These are phyloP conservation scores for Chaetogeoica ovagalla DNA, from an alignment of 2,888 invertebrate species.

Conservation along the genomic window DNA sequence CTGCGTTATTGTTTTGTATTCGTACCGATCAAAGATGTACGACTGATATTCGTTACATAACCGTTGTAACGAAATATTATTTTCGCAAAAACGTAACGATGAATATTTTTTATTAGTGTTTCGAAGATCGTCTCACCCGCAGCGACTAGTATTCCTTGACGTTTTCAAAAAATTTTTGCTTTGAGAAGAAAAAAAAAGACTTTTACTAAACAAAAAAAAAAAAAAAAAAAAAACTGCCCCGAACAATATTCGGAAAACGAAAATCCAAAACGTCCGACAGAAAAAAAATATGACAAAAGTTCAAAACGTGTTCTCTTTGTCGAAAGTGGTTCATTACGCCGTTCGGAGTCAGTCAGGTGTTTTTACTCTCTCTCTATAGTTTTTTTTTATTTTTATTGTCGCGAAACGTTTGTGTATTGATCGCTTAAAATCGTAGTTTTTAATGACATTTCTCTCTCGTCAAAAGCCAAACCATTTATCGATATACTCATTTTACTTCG, in stretches of 20 bases:
- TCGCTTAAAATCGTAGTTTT: background rate
- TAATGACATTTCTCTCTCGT: background rate
- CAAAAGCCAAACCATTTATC: too few species aligned
- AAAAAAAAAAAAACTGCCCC: background rate
- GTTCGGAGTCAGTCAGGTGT: constrained; percentile 2
- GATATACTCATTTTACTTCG: too few species aligned
- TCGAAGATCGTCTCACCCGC: background rate
- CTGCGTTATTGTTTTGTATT: too few species aligned
- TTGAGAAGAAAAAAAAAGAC: too few species aligned
- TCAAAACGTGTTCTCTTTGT: background rate
- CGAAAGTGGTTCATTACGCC: constrained; percentile 12
- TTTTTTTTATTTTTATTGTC: background rate
- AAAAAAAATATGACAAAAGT: background rate
- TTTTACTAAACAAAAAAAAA: too few species aligned
- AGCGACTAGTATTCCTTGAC: background rate
- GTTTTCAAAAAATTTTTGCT: background rate
- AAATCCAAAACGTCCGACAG: background rate
- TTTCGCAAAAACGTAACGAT: too few species aligned
- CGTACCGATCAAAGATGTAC: too few species aligned
- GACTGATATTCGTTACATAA: too few species aligned
- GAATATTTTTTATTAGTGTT: too few species aligned
- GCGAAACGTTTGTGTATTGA: background rate
- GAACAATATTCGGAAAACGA: background rate
- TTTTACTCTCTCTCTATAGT: background rate
- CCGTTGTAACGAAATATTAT: too few species aligned